Evolutionary conservation across 2,888 invertebrate genomes (phyloP).

Genomic region (Cryptocheilus praepositus): DNA sequence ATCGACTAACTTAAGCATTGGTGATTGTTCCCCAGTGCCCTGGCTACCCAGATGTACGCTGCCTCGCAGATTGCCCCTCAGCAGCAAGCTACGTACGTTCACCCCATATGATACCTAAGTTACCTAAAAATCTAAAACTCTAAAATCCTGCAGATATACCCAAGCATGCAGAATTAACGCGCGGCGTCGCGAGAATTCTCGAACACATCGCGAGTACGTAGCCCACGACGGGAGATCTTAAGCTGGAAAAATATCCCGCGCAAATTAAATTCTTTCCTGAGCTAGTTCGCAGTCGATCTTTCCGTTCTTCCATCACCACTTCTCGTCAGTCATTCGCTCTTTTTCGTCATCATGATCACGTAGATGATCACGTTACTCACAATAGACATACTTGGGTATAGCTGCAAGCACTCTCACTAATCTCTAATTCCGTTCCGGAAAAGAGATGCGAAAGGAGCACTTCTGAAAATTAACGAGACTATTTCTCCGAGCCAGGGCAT

Average conservation of each 20-base stretch:
- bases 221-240: background rate
- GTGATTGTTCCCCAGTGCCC: conserved; percentile 89
- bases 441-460: conserved; percentile 58
- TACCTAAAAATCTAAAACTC: conserved; percentile 67
- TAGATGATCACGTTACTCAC: conserved; percentile 9
- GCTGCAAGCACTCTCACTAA: conserved; percentile 67
- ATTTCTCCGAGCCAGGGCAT: conserved; percentile 88
- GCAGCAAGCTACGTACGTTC: conserved; percentile 95
- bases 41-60: conserved; percentile 97
- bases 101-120: conserved; percentile 72
- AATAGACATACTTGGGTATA: conserved; percentile 69
- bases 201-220: conserved; percentile 1
- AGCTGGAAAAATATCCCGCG: background rate
- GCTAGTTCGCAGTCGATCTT: background rate
- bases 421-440: conserved; percentile 64
- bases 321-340: conserved; percentile 11
- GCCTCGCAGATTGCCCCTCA: conserved; percentile 93
- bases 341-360: conserved; percentile 20
- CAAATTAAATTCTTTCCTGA: background rate
- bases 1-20: conserved; percentile 75
- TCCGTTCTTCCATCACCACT: background rate
- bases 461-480: conserved; percentile 55
- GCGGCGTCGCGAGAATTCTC: conserved; percentile 4
- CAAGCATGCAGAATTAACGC: conserved; percentile 51
- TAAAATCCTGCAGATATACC: conserved; percentile 71